Evolutionary conservation across 2,888 invertebrate genomes (phyloP), one percentile per base, ranked within the genome.

Genomic region (Chironomus tentans): DNA sequence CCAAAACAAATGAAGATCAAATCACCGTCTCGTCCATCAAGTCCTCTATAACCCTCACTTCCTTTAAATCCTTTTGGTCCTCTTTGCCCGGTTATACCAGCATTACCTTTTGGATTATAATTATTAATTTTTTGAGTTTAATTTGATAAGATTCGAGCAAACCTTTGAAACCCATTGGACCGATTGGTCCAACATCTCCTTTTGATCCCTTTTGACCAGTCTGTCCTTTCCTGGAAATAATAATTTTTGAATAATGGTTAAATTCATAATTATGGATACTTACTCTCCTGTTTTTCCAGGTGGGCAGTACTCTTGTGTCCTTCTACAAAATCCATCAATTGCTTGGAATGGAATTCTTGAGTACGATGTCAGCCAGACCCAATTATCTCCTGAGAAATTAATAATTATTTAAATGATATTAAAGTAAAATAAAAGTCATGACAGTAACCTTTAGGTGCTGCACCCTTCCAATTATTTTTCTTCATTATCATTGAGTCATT

Each of bases 281-380:
- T 87, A 86, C 0, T 87, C 86, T 0, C 90, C 90, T 47, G 88
- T 87, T 0, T 89, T 88, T 0, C 89, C 88, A 0, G 89, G 87
- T 0, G 92, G 91, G 79, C 94, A 95, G 81, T 92, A 92, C 77
- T 92, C 92, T 80, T 91, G 91, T 0, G 93, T 91, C 6, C 92
- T 91, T 79, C 90, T 90, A 81, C 95, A 95, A 81, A 93, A 93
- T 0, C 91, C 92, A 81, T 93, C 92, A 73, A 95, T 91, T 1
- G 92, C 92, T 81, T 91, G 90, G 80, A 92, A 89, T 81, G 94
- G 93, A 79, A 95, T 93, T 79, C 94, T 88, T 47, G 94, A 93
- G 80, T 93, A 93, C 78, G 93, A 92, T 76, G 94, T 93, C 78
- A 95, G 83, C 91, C 94, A 94, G 78, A 94, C 90, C 93, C 93